Base-by-base conservation (phyloP, 2,888 invertebrate species). In the Drosophila aldrichi region DNA sequence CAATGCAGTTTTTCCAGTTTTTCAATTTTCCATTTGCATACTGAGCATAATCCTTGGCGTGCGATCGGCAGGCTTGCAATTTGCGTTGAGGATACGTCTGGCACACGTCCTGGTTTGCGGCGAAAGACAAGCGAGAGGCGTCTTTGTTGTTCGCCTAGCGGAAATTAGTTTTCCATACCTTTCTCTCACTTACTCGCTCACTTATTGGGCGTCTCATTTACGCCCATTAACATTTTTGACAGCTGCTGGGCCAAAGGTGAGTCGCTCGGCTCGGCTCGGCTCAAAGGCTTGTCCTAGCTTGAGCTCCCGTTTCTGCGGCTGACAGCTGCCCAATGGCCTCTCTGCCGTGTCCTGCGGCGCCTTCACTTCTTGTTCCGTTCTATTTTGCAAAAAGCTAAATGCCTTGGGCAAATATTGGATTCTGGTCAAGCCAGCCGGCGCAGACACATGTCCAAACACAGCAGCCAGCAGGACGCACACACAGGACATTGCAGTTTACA, bases 191-290 rank as follows among this genome's bases (percentile, higher is more conserved):
- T 43, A n/a, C n/a, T 18, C 16, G 12, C 22, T 7, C 32, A 49
- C 20, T 20, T 72, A 75, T 87, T 86, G 89, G 84, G 81, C 87
- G 74, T 71, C 89, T 85, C 88, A 89, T 87, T 89, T 84, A 87
- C 89, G 89, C 84, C 79, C 87, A 85, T 89, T 89, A 87, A 79
- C 74, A 77, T 67, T 83, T 76, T 65, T 70, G 84, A 87, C 84
- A 85, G 84, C 56, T 56, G 88, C 84, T 89, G 84, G 62, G 62
- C 59, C 48, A 68, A 79, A 87, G 88, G 89, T 89, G 63, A 79
- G 71, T 44, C 58, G 67, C 69, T 29, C 29, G 29, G 29, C 29
- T 29, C 29, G 29, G 29, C 25, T 64, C 32, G 78, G 56, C 81
- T 79, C 73, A 84, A 89, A 84, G 84, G 84, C 89, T 88, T 84